These are phyloP conservation scores for Hippotragus niger DNA, from an alignment of 2,113 vertebrate genomes.

Conservation along the genomic window DNA sequence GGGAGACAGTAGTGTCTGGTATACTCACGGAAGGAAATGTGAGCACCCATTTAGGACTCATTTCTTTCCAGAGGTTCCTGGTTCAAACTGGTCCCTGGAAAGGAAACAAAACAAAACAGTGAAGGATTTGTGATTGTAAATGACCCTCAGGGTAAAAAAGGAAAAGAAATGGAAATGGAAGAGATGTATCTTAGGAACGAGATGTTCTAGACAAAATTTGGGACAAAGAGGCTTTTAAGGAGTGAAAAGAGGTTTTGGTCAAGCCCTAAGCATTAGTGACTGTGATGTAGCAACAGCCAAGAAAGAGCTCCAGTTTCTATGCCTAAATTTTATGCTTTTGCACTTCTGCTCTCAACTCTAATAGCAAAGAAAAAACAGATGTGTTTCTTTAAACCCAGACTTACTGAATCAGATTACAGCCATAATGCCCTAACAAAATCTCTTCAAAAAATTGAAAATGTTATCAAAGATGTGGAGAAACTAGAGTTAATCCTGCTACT, in stretches of 20 bases:
- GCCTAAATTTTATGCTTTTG: neutral
- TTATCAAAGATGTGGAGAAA: neutral
- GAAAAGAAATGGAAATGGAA: neutral
- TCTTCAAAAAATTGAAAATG: neutral
- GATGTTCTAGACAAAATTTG: neutral
- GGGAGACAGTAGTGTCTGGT: neutral
- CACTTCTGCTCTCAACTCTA: neutral
- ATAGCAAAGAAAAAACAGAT: neutral
- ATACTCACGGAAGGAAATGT: neutral
- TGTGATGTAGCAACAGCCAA: neutral
- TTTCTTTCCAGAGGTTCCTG: neutral
- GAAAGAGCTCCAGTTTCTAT: neutral
- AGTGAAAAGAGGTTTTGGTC: neutral
- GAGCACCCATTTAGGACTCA: neutral
- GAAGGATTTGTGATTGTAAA: neutral
- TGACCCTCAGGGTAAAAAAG: neutral
- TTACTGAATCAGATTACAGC: neutral
- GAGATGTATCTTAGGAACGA: neutral
- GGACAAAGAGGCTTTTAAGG: neutral
- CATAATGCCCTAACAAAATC: neutral
- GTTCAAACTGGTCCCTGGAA: neutral
- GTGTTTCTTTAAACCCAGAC: neutral
- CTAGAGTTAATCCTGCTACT: neutral
- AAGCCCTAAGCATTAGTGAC: neutral
- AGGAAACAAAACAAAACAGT: neutral